phyloP scores from a whole-genome alignment of 2,888 invertebrate genomes.

The Pseudeuparius sepicola region DNA sequence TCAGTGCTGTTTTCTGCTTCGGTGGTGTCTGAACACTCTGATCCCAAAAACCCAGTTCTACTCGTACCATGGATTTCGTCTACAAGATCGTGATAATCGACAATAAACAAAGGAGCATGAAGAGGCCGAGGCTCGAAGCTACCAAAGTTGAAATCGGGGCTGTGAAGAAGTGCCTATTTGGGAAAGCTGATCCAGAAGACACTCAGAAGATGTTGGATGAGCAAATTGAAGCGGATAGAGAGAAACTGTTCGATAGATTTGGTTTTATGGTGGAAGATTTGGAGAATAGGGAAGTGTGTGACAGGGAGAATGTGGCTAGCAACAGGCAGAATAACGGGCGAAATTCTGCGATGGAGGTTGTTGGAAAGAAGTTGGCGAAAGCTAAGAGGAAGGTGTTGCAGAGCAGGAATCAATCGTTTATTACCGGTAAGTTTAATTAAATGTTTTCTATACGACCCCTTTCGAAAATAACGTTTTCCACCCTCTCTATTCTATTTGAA shows the following conservation, averaged over 20 bases:
- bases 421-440: constrained; percentile 18
- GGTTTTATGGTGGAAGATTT: constrained; percentile 32
- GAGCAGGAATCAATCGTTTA: constrained; percentile 16
- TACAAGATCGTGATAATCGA: constrained; percentile 23
- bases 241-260: constrained; percentile 49
- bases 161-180: constrained; percentile 50
- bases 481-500: no score
- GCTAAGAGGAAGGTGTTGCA: constrained; percentile 15
- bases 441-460: no score
- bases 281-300: constrained; percentile 14
- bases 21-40: no score
- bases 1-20: no score
- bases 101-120: constrained; percentile 17
- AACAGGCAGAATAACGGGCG: constrained; percentile 16
- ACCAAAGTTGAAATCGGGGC: constrained; percentile 14
- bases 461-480: no score
- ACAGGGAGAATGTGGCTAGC: constrained; percentile 15
- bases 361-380: constrained; percentile 18
- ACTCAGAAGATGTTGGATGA: constrained; percentile 49
- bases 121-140: constrained; percentile 19
- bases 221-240: constrained; percentile 47
- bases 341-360: no score
- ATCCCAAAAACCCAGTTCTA: no score
- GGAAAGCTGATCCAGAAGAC: constrained; percentile 48
- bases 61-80: no score